phyloP scores from a whole-genome alignment of 2,797 vertebrate species.

The Lerista edwardsae region DNA sequence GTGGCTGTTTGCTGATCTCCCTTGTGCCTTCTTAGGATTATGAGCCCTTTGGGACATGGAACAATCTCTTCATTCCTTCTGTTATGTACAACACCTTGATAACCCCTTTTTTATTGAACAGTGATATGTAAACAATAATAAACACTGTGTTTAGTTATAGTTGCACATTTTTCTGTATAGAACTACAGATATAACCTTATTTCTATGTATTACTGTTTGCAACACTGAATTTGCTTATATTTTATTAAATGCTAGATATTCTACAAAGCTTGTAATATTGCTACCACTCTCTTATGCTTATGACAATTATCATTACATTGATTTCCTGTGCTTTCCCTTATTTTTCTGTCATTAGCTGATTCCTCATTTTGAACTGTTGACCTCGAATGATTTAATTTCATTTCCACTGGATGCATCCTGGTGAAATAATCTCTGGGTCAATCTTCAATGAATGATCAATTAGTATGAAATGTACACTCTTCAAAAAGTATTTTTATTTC shows the following conservation, averaged over 20 bases:
- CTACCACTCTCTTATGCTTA: conserved; percentile 42
- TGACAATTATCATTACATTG: conserved; percentile 44
- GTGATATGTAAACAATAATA: too few species aligned
- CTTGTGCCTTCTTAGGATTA: too few species aligned
- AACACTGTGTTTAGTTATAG: not conserved
- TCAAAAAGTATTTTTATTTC: conserved; percentile 17
- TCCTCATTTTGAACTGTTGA: conserved; percentile 38
- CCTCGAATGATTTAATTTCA: conserved; percentile 28
- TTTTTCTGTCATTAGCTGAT: conserved; percentile 48
- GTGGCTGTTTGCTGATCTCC: too few species aligned
- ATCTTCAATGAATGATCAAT: conserved; percentile 24
- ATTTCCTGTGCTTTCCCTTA: conserved; percentile 56
- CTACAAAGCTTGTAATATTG: conserved; percentile 24
- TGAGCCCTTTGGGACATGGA: too few species aligned
- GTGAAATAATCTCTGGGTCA: conserved; percentile 31
- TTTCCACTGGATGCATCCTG: conserved; percentile 39
- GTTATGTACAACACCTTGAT: too few species aligned
- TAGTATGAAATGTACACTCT: not conserved
- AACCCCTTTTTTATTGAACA: too few species aligned
- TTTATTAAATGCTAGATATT: conserved; percentile 29
- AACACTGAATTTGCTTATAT: conserved; percentile 8
- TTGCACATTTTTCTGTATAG: not conserved
- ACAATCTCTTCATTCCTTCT: too few species aligned
- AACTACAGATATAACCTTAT: conserved; percentile 24
- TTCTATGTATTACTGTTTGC: conserved; percentile 32